Base-by-base conservation (phyloP, 37 sponge, comb jelly and placozoan genomes). In the Diacarnus erythraeanus region DNA sequence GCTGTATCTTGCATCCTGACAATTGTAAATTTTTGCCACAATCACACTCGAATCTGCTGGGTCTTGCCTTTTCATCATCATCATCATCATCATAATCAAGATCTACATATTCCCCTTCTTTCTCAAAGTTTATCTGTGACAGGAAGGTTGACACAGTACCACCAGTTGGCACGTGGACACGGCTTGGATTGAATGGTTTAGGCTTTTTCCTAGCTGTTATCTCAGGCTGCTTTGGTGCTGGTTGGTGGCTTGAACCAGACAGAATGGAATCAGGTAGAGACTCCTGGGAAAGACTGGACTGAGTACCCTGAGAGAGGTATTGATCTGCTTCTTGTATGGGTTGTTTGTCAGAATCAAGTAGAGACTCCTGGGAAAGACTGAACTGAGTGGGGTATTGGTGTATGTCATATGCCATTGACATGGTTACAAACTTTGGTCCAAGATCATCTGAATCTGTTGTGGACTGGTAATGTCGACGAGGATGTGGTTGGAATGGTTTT, bases 41-140 rank as follows among this genome's bases (percentile, higher is more conserved):
- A n/a, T 36, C 42, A 40, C 71, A 71, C 22, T 71, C 71, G 38
- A 71, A 71, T 42, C 71, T 38, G 71, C 71, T 41, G 22, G 34
- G 2, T 31, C 34, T 30, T 31, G 71, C 42, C 17, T 22, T 42
- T 9, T 42, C 2, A 18, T 42, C 71, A 22, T 71, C 71, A 35
- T 35, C 42, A 38, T 71, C 71, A 15, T n/a, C 17, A 23, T 42
- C 42, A 71, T 71, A 42, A n/a, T 71, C 71, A 15, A 71, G 42
- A 23, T 40, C 42, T 9, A 71, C 71, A n/a, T n/a, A n/a, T n/a
- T n/a, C n/a, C 9, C 18, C 5, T 40, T 42, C 71, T 3, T 9
- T n/a, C 22, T 42, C 42, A 40, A 42, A 39, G 35, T 42, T 26
- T 2, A 2, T 1, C 42, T 71, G 71, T 20, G 71, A 41, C 1